Conservation (phyloP, 2,113 vertebrate species). For the Edolisoma coerulescens region DNA sequence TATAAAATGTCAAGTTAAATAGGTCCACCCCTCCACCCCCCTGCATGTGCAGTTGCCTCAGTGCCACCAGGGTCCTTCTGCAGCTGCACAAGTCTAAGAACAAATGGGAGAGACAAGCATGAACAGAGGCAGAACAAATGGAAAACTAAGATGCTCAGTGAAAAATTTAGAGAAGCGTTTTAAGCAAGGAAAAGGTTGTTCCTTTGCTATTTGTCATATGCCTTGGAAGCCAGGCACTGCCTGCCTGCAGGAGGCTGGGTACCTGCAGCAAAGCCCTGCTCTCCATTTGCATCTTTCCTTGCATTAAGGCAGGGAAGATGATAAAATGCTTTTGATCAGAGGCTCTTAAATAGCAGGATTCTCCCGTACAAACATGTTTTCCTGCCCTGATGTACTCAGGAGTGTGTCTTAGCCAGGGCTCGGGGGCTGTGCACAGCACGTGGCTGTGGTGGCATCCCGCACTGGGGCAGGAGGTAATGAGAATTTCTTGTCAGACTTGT, state of each 20-base stretch:
- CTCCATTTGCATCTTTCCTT: background rate
- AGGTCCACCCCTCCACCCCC: background rate
- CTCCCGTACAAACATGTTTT: background rate
- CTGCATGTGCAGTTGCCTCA: background rate
- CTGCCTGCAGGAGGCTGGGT: background rate
- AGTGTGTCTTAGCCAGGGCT: background rate
- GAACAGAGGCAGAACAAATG: background rate
- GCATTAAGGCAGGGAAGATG: background rate
- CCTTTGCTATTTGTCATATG: background rate
- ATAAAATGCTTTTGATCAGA: background rate
- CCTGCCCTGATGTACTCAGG: background rate
- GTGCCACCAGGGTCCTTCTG: background rate
- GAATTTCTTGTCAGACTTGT: constrained; percentile 22
- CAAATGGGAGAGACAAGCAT: background rate
- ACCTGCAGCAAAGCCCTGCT: background rate
- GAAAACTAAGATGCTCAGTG: background rate
- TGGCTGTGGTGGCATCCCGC: fast-evolving
- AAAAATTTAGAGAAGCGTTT: background rate
- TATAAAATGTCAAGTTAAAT: background rate
- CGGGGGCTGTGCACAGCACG: background rate
- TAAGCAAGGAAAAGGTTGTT: background rate
- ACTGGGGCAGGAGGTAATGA: background rate
- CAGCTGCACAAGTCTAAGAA: background rate
- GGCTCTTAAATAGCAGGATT: background rate
- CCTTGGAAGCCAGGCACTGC: background rate